A percentile compares a stretch with the other conserved stretches of the same genome.
These are phyloP conservation scores for Dasysyrphus tricinctus DNA, from an alignment of 2,888 invertebrate genomes.

Conservation along the genomic window DNA sequence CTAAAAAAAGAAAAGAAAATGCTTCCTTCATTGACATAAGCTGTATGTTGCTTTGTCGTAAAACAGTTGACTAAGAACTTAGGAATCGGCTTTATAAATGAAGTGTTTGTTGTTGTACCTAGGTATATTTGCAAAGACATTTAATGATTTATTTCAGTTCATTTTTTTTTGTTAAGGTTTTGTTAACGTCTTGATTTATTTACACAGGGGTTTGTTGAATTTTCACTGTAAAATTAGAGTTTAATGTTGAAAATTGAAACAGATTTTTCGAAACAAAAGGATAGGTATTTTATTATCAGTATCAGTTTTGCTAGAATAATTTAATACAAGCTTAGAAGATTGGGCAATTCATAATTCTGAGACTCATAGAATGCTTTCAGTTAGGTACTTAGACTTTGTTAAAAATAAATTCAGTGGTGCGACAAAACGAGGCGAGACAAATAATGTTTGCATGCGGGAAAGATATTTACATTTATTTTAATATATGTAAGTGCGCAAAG, in stretches of 20 bases:
- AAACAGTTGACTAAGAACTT: conserved; percentile 52
- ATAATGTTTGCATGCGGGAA: no score
- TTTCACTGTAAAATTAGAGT: neutral
- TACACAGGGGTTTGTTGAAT: conserved; percentile 2
- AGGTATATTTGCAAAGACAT: conserved; percentile 25
- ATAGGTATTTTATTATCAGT: neutral
- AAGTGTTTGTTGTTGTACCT: conserved; percentile 44
- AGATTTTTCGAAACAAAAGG: neutral
- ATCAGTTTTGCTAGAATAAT: neutral
- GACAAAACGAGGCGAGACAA: no score
- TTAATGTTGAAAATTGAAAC: neutral
- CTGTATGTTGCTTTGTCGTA: conserved; percentile 39
- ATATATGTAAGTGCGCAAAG: no score
- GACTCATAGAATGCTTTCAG: no score
- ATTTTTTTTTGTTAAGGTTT: conserved; percentile 11
- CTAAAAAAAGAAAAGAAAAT: conserved; percentile 43
- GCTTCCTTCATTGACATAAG: conserved; percentile 46
- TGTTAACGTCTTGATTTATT: neutral
- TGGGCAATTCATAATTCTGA: no score
- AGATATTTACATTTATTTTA: no score
- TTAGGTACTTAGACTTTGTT: no score
- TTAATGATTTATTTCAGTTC: conserved; percentile 33
- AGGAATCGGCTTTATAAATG: conserved; percentile 32
- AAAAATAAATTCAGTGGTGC: no score
- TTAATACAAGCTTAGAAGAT: no score